Percentiles rank a stretch among this genome's conserved stretches.
These are phyloP conservation scores for Microplitis demolitor DNA, from an alignment of 1,140 invertebrate genomes.

Conservation along the genomic window DNA sequence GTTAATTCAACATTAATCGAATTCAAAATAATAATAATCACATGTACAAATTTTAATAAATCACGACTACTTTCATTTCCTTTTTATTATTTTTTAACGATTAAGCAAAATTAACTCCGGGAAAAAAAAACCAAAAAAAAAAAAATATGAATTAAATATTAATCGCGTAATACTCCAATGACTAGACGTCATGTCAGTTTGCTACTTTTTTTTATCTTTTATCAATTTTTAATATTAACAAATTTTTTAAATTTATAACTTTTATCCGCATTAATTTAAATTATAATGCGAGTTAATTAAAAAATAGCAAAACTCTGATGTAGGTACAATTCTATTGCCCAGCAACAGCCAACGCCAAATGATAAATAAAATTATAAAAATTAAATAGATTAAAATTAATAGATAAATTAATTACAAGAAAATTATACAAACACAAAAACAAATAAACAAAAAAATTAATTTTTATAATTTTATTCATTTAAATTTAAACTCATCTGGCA, in stretches of 20 bases:
- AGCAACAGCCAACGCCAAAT: background rate
- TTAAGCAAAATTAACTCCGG: background rate
- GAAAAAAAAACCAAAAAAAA: background rate
- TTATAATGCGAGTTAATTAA: slow-evolving; percentile 18
- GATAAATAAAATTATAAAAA: background rate
- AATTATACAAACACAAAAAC: too few species aligned
- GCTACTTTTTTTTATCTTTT: slow-evolving; percentile 15
- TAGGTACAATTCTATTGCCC: slow-evolving; percentile 3
- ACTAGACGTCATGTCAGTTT: slow-evolving; percentile 39
- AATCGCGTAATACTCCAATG: slow-evolving; percentile 35
- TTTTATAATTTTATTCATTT: too few species aligned
- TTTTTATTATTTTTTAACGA: background rate
- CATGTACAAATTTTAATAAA: background rate
- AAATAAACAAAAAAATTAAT: too few species aligned
- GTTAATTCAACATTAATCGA: background rate
- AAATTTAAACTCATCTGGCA: too few species aligned
- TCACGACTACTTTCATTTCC: background rate
- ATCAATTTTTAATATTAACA: too few species aligned
- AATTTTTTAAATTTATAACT: slow-evolving; percentile 2
- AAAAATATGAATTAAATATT: background rate
- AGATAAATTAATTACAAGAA: background rate
- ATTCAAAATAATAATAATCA: background rate
- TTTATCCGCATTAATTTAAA: slow-evolving; percentile 11
- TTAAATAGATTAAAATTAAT: background rate
- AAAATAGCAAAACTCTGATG: slow-evolving; percentile 15